Base-by-base conservation (phyloP, 2,888 invertebrate species). In the Stenoptilia bipunctidactyla region DNA sequence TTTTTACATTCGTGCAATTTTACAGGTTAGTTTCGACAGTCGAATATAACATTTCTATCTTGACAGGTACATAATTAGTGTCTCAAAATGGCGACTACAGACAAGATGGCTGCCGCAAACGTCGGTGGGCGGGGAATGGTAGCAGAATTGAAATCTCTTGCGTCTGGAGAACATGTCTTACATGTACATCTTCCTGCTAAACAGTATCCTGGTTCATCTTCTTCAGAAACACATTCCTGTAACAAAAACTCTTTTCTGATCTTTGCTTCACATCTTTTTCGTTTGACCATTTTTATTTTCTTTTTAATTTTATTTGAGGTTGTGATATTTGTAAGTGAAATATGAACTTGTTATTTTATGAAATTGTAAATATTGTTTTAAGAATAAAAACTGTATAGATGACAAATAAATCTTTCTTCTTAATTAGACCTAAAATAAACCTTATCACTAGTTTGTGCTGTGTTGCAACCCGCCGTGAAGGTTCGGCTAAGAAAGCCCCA, bases 161-260 rank as follows among this genome's bases (percentile, higher is more conserved):
- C 73, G 45, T 82, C 77, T 0, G 82, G 82, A 0, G 67, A 55
- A 41, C 84, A 85, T 1, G 66, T 79, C 52, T 75, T 73, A 55
- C 85, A 85, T 0, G 79, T 82, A 49, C 85, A 85, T 13, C 73
- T 66, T 0, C 80, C 82, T 0, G 68, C 54, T 0, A 73, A 54
- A 45, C 85, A 84, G 55, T 74, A 80, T 0, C 83, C 84, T 0
- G 74, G 79, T 44, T 82, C 77, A 34, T 76, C 68, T 46, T 77
- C 75, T 44, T 83, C 84, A 1, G 73, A 77, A 1, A 82, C 73
- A 41, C 84, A 85, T 63, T 85, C 83, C 85, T 85, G 56, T 5
- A 50, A 14, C 83, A 1, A 72, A 76, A 1, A 82, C 73, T 41
- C 83, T 83, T 63, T 84, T 82, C 83, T 85, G 56, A 27, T 13